A percentile compares a stretch with the other conserved stretches of the same genome.
These are phyloP conservation scores for Tipula confusa DNA, from an alignment of 2,888 invertebrate species.

Conservation along the genomic window DNA sequence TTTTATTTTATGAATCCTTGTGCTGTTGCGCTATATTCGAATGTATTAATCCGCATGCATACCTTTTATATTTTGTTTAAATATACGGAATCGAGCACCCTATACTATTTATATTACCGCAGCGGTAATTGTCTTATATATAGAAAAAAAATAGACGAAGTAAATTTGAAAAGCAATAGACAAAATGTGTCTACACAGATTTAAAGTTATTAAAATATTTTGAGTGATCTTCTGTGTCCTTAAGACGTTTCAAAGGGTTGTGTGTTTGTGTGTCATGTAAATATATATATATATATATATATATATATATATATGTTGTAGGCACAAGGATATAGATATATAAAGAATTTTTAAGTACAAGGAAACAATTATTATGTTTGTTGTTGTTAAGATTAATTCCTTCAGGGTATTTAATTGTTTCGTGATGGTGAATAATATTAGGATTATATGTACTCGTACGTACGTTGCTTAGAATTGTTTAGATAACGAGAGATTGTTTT, in stretches of 20 bases:
- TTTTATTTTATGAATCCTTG: neutral
- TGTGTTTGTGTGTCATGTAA: neutral
- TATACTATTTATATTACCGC: neutral
- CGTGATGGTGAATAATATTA: neutral
- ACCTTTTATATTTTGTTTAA: neutral
- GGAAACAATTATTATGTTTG: conserved; percentile 1
- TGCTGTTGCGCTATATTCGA: neutral
- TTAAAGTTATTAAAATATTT: conserved; percentile 25
- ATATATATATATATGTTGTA: too few relatives aligned
- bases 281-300: too few relatives aligned
- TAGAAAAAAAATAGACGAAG: neutral
- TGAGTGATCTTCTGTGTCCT: neutral
- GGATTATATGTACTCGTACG: neutral
- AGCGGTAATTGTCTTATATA: neutral
- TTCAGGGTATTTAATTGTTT: conserved; percentile 3
- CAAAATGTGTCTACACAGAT: conserved; percentile 20
- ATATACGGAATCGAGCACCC: neutral
- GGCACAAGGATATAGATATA: neutral
- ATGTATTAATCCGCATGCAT: neutral
- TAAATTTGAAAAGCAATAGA: neutral
- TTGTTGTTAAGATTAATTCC: conserved; percentile 12
- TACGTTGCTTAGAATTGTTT: neutral
- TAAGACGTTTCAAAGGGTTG: neutral
- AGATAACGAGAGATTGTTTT: neutral
- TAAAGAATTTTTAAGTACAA: neutral